Evolutionary conservation across 1,140 invertebrate species (phyloP), one percentile per base, ranked within the genome.

Genomic region (Carcinoscorpius rotundicauda): DNA sequence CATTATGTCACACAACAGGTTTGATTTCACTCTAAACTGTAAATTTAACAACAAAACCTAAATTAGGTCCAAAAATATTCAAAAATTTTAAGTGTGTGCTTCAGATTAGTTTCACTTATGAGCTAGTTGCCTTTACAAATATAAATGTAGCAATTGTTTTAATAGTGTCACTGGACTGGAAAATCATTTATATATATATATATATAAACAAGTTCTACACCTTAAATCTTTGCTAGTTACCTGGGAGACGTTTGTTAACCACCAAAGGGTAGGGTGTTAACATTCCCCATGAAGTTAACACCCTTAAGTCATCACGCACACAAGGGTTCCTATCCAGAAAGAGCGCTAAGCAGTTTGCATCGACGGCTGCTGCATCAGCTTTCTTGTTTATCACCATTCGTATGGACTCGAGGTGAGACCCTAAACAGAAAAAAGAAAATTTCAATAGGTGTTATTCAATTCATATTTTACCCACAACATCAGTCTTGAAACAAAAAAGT

Each of bases 361-460:
- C 83, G 10, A 85, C 80, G 49, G 83, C 80, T 10, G 83, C 81
- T 71, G 81, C 83, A 68, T 84, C 82, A 9, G 80, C 82, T 75
- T 81, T 78, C 70, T 82, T 82, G 49, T 78, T 76, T 63, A 82
- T 71, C 4, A 85, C 82, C 81, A 82, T 83, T 72, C 82, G 78
- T 58, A 84, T 79, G 48, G 82, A 82, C 56, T 79, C 77, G 65
- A 84, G 76, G 74, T 85, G 83, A 56, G 82, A 83, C 82, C 82
- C 79, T 61, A 58, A 57, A 51, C 10, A 51, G 71, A 82, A 69
- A 66, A 79, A 68, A 29, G 29, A 29, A 29, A 29, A 29, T 29
- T 1, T 29, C 29, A 29, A 29, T 29, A 29, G 29, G 29, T 29
- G 29, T 29, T 29, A 29, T 29, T 29, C 29, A 29, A 29, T 29